These are phyloP conservation scores for Clanis bilineata DNA, from an alignment of 2,888 invertebrate species.

Conservation along the genomic window DNA sequence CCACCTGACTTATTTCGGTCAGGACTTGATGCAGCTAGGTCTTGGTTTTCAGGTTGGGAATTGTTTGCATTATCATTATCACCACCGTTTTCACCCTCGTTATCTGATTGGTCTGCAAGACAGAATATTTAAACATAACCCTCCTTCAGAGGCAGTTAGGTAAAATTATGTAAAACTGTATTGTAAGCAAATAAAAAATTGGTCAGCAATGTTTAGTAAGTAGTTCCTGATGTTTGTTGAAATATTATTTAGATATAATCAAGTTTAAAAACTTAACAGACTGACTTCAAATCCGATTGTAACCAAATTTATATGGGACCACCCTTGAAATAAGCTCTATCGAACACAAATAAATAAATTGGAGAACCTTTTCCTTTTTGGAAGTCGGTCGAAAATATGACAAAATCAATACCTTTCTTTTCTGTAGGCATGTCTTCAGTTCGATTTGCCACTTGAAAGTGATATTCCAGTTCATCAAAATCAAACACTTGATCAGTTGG, in stretches of 20 bases:
- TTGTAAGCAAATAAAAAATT: no score
- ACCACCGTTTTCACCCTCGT: constrained; percentile 72
- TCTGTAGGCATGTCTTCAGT: constrained; percentile 84
- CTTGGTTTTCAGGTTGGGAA: constrained; percentile 67
- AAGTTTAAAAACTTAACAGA: no score
- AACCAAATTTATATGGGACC: no score
- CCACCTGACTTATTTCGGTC: constrained; percentile 64
- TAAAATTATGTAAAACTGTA: neutral
- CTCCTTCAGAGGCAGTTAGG: no score
- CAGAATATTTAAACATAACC: constrained; percentile 16
- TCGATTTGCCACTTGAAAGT: constrained; percentile 85
- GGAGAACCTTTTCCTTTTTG: no score
- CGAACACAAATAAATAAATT: no score
- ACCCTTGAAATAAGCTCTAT: no score
- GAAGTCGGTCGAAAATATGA: constrained; percentile 2
- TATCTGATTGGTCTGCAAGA: constrained; percentile 69
- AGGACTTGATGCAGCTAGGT: constrained; percentile 63
- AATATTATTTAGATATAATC: no score
- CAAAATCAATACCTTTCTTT: constrained; percentile 61
- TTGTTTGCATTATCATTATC: constrained; percentile 69
- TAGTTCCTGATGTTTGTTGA: no score
- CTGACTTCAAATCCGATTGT: no score
- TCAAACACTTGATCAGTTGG: constrained; percentile 98
- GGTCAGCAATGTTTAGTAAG: no score
- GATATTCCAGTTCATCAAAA: constrained; percentile 91